Base-by-base conservation (phyloP, 2,888 invertebrate species). In the Mycalesis mineus region DNA sequence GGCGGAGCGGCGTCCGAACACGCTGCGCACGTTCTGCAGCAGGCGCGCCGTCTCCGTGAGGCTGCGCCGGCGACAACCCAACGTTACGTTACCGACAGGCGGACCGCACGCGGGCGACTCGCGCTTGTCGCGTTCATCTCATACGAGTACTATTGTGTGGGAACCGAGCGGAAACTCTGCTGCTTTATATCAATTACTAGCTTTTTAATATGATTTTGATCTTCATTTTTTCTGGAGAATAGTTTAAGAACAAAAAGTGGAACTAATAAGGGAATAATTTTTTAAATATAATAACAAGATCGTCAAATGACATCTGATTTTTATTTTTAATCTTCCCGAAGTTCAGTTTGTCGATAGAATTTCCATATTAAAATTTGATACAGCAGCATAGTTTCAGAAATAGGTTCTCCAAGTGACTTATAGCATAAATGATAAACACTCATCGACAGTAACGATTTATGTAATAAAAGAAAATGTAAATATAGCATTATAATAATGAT, bases 31-130 rank as follows among this genome's bases (percentile, higher is more conserved):
- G 91, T 96, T 97, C 91, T 96, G 95, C 91, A 98, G 94, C 83
- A 98, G 93, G 76, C 98, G 94, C 85, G 98, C 97, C 80, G 97
- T 98, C 94, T 98, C 98, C 91, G 97, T 97, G 91, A 97, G 94
- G 94, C 97, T 97, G 94, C 83, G 73, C 80, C 72, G 74, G 68
- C 51, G 55, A 52, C 58, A 36, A 57, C 55, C 69, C 64, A 62
- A 57, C 64, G 59, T 53, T 55, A 62, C 65, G 57, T 65, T 47
- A 65, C 64, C 39, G 9, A 48, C 2, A 31, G 28, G 3, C 45
- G 45, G 11, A 29, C 17, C 36, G 31, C 15, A 14, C 47, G 48
- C 37, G 15, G 41, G 11, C 17, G n/a, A 42, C 40, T 37, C 13
- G 15, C 13, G 15, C 39, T 31, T 7, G 28, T 28, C 42, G 13